Base-by-base conservation (phyloP, 1,140 invertebrate genomes). In the Gonioctena quinquepunctata region DNA sequence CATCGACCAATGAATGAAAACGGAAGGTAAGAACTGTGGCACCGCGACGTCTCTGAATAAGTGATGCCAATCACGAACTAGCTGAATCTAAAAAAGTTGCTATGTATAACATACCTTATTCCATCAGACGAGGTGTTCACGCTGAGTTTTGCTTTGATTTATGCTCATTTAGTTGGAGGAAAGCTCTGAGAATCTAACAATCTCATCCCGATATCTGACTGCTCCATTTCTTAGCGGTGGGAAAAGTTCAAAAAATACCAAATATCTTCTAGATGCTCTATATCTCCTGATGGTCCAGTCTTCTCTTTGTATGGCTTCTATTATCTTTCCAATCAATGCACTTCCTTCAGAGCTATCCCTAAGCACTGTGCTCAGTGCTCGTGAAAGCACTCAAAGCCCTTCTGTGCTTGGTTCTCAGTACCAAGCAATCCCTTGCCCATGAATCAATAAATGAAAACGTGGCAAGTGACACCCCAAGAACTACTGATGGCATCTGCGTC, bases 1-100 rank as follows among this genome's bases (percentile, higher is more conserved):
- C 23, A 22, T 16, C 54, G 27, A 28, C 59, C 28, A 52, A 52
- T 70, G 69, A 70, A 66, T 70, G 66, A 70, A 70, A 65, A 70
- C 33, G 16, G 16, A 70, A 70, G 63, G 69, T 63, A 64, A 18
- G 42, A 50, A 54, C 23, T 48, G 65, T 42, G 62, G 69, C 67
- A 69, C 67, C 67, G 67, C 57, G 11, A 61, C 22, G 67, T 69
- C 67, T 69, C 67, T 62, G 57, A 56, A 69, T 63, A 69, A 28
- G 27, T 61, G 18, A 61, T 61, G 59, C 59, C 59, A 61, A 61
- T 61, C 59, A 61, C 59, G 59, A 61, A 61, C 59, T n/a, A 26
- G 59, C 59, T 61, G 25, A 27, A 61, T 56, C 52, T 56, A 56
- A 56, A 56, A 56, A 42, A 42, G 11, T 42, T 4, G 33, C 33